Percentiles rank a stretch among this genome's conserved stretches.
Evolutionary conservation across 2,113 vertebrate species (phyloP).

Genomic region (Apus apus): DNA sequence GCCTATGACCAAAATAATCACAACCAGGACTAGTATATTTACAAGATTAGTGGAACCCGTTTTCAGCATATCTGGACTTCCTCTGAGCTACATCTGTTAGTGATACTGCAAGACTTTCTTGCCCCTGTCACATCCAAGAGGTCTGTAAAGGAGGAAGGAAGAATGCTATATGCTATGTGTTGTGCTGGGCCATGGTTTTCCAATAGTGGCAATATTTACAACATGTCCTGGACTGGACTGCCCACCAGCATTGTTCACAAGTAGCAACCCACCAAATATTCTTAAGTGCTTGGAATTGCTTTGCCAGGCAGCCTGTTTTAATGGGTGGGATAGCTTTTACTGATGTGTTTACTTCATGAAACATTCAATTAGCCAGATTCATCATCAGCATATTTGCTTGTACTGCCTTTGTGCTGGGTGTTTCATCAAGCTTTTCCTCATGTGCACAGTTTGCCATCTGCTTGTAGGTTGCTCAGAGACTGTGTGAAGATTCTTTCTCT

Average conservation of each 20-base stretch:
- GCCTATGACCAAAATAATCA: neutral
- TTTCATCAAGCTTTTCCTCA: conserved; percentile 57
- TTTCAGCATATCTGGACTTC: neutral
- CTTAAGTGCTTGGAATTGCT: neutral
- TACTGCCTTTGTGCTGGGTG: conserved; percentile 41
- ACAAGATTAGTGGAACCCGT: neutral
- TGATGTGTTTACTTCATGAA: conserved; percentile 38
- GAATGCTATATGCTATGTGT: neutral
- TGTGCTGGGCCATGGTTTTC: neutral
- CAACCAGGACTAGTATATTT: neutral
- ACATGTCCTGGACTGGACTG: neutral
- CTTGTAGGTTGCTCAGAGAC: conserved; percentile 54
- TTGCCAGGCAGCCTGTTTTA: conserved; percentile 9
- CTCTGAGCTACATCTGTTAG: neutral
- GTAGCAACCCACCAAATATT: neutral
- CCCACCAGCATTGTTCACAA: conserved; percentile 12
- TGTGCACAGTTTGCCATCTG: conserved; percentile 57
- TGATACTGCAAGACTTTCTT: neutral
- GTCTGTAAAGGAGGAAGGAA: neutral
- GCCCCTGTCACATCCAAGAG: neutral
- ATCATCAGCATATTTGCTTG: conserved; percentile 10
- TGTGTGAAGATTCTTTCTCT: conserved; percentile 64
- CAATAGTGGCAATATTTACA: neutral
- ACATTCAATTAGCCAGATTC: conserved; percentile 50
- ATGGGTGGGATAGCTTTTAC: conserved; percentile 37